These are phyloP conservation scores for Phataginus tricuspis DNA, from an alignment of 2,797 vertebrate species.

Conservation along the genomic window DNA sequence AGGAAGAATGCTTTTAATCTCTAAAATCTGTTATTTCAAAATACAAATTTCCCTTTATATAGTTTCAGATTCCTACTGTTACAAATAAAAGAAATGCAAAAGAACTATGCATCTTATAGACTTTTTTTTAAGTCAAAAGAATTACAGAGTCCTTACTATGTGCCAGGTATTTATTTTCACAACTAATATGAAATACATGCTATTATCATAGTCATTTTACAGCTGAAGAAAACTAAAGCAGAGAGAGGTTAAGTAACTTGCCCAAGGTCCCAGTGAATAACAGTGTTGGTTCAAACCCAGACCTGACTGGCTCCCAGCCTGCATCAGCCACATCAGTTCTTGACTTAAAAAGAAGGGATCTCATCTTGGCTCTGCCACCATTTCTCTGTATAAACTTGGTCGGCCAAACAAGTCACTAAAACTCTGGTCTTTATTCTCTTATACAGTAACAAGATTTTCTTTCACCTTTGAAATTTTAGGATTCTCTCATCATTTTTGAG, in stretches of 20 bases:
- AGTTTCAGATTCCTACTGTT: background rate
- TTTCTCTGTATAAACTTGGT: background rate
- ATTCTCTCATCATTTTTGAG: background rate
- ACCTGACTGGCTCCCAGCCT: background rate
- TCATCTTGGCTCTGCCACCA: background rate
- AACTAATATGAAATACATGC: background rate
- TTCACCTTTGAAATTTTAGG: background rate
- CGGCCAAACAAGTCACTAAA: background rate
- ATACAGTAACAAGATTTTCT: background rate
- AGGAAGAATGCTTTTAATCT: constrained; percentile 28
- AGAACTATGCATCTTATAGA: background rate
- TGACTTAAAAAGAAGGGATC: background rate
- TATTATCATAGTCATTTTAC: constrained; percentile 51
- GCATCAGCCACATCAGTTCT: background rate
- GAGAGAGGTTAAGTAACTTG: constrained; percentile 27
- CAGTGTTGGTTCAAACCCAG: background rate
- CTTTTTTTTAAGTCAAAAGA: background rate
- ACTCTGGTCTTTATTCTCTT: constrained; percentile 1
- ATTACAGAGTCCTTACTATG: constrained; percentile 1
- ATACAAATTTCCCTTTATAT: constrained; percentile 7
- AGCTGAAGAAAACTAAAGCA: constrained; percentile 37
- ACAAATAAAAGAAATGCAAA: constrained; percentile 32
- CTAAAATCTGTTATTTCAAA: constrained; percentile 55
- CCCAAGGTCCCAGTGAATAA: constrained; percentile 22
- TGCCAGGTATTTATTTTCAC: background rate